Conservation (phyloP, 2,888 invertebrate genomes). For the Arctia plantaginis region DNA sequence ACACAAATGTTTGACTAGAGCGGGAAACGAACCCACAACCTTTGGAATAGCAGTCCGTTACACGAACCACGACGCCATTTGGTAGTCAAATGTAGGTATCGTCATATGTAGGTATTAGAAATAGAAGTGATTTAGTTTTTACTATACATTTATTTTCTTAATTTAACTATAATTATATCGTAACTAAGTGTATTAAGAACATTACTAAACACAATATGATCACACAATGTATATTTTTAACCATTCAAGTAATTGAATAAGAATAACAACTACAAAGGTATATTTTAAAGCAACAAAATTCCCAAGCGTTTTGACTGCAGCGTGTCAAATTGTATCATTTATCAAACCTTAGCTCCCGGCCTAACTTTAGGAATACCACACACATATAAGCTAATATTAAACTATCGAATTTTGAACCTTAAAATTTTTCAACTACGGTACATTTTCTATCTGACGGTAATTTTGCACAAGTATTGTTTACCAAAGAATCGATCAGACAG, state of each 20-base stretch:
- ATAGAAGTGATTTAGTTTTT: too few relatives aligned
- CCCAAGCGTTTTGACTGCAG: constrained; percentile 60
- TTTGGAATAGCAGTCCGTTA: too few relatives aligned
- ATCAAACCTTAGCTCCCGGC: constrained; percentile 63
- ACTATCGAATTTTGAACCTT: constrained; percentile 22
- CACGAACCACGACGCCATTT: too few relatives aligned
- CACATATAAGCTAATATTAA: constrained; percentile 37
- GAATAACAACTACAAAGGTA: constrained; percentile 43
- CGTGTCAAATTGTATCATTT: constrained; percentile 67
- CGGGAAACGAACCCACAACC: too few relatives aligned
- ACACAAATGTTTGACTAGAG: too few relatives aligned
- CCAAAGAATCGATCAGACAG: constrained; percentile 66
- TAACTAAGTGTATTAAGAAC: too few relatives aligned
- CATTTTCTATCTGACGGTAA: not conserved
- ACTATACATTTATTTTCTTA: too few relatives aligned
- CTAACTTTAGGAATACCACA: constrained; percentile 56
- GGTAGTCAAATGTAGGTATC: too few relatives aligned
- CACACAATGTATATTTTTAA: not conserved
- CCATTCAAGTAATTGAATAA: constrained; percentile 12
- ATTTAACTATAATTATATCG: too few relatives aligned
- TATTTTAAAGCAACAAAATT: constrained; percentile 64
- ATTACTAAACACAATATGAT: not conserved
- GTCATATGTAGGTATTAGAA: too few relatives aligned
- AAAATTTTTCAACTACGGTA: accelerated
- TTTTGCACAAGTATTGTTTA: constrained; percentile 62